phyloP scores from a whole-genome alignment of 2,113 vertebrate species.

The Scartelaos histophorus region DNA sequence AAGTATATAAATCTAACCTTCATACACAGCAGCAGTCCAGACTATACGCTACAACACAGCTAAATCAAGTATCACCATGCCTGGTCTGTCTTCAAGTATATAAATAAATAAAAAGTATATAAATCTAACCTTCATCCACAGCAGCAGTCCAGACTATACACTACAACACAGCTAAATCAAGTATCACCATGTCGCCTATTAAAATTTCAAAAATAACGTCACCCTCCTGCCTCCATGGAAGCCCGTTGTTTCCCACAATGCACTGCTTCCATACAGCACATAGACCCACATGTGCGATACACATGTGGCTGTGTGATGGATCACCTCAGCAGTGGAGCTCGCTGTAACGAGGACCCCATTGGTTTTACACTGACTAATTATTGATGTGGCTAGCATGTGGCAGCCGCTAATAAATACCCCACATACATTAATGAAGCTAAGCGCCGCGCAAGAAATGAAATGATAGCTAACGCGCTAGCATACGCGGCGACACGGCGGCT shows the following conservation, averaged over 20 bases:
- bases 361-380: slow-evolving; percentile 65
- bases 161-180: neutral
- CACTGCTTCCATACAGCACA: neutral
- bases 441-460: slow-evolving; percentile 6
- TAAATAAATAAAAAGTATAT: no score
- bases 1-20: no score
- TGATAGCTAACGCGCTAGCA: neutral
- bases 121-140: no score
- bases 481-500: slow-evolving; percentile 10
- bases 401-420: slow-evolving; percentile 59
- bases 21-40: neutral
- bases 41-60: neutral
- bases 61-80: neutral
- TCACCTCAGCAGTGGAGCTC: slow-evolving; percentile 28
- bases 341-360: slow-evolving; percentile 64
- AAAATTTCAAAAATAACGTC: neutral
- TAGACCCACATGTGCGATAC: slow-evolving; percentile 34
- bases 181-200: neutral
- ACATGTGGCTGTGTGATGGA: slow-evolving; percentile 53
- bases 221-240: neutral
- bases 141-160: neutral
- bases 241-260: slow-evolving; percentile 20
- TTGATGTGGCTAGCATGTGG: slow-evolving; percentile 62
- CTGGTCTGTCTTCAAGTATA: no score
- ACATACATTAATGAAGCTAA: slow-evolving; percentile 36